Conservation (phyloP, 2,113 vertebrate genomes). For the Prolemur simus region DNA sequence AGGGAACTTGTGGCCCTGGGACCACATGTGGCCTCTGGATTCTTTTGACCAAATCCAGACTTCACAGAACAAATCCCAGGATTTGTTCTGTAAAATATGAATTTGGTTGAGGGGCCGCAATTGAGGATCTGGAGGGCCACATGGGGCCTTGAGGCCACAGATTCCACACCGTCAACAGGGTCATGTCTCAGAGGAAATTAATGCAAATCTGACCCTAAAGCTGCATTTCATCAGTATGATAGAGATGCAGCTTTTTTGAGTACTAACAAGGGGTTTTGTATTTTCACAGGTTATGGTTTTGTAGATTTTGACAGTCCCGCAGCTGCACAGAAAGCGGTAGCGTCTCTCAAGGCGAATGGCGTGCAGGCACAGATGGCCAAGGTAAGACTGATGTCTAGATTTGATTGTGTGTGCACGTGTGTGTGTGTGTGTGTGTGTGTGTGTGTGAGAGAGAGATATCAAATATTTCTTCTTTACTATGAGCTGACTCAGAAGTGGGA, state of each 20-base stretch:
- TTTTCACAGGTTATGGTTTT: constrained; percentile 94
- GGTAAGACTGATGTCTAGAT: constrained; percentile 83
- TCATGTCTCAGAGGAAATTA: neutral
- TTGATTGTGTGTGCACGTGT: neutral
- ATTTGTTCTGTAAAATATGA: no score
- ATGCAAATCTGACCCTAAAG: neutral
- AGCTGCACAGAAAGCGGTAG: constrained; percentile 99
- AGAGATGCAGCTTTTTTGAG: neutral
- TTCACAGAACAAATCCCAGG: no score
- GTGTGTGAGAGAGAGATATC: neutral
- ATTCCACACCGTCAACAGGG: no score
- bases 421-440: neutral
- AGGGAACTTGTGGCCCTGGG: no score
- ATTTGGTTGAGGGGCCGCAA: no score
- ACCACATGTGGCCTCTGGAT: no score
- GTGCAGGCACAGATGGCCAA: constrained; percentile 99
- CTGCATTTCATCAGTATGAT: fast-evolving
- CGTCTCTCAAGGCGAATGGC: constrained; percentile 97
- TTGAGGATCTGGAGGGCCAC: no score
- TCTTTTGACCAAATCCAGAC: no score
- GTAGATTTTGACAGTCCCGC: constrained; percentile 99
- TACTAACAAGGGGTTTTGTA: constrained; percentile 55
- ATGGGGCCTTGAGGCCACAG: no score
- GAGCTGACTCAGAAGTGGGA: neutral
- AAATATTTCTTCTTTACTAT: neutral